phyloP scores from a whole-genome alignment of 2,888 invertebrate genomes.

The Lasioglossum pauxillum region DNA sequence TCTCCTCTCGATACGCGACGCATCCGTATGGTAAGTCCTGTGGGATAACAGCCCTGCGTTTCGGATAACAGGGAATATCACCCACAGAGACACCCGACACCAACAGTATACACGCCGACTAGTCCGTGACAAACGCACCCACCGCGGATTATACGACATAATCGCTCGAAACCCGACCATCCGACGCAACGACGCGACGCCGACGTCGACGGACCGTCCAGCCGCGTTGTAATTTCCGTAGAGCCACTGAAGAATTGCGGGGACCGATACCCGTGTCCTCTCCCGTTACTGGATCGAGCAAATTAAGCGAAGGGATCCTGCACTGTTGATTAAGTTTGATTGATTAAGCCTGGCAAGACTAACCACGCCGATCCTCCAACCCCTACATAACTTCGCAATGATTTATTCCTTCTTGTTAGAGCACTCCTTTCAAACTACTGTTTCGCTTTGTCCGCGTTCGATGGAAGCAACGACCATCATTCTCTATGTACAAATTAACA shows the following conservation, averaged over 20 bases:
- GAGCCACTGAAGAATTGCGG: conserved; percentile 45
- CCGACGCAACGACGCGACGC: conserved; percentile 54
- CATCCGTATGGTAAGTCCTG: conserved; percentile 82
- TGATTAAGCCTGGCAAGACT: background rate
- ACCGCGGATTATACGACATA: conserved; percentile 82
- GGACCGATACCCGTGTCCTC: background rate
- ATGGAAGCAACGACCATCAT: too few relatives aligned
- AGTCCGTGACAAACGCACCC: conserved; percentile 80
- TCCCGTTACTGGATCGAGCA: too few relatives aligned
- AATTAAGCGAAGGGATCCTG: background rate
- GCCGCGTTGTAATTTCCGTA: conserved; percentile 72
- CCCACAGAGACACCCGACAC: conserved; percentile 73
- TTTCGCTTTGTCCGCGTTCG: too few relatives aligned
- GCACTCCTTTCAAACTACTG: too few relatives aligned
- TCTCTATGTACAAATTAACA: too few relatives aligned
- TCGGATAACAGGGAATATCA: conserved; percentile 84
- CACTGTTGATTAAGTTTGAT: background rate
- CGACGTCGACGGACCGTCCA: conserved; percentile 5
- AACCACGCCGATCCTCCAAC: background rate
- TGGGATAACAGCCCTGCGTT: conserved; percentile 83
- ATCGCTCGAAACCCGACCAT: conserved; percentile 83
- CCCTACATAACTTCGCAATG: background rate
- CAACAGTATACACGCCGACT: conserved; percentile 50
- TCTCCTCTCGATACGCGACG: conserved; percentile 54
- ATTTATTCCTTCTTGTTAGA: background rate